phyloP scores from a whole-genome alignment of 2,113 vertebrate genomes.

The Semicossyphus pulcher region DNA sequence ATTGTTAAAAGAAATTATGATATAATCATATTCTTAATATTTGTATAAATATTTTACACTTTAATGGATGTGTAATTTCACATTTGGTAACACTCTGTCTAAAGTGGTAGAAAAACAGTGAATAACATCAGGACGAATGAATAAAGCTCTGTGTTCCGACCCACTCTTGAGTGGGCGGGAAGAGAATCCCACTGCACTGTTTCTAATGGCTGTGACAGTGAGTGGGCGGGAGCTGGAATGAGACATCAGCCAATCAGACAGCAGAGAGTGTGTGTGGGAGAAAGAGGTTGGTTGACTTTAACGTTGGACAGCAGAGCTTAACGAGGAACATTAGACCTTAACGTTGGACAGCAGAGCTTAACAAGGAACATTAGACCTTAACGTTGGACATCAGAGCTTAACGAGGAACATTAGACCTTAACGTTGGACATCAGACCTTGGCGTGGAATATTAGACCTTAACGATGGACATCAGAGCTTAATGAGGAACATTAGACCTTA shows the following conservation, averaged over 20 bases:
- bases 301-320: no score
- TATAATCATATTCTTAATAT: no score
- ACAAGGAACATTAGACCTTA: neutral
- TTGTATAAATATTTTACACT: no score
- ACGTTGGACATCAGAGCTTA: neutral
- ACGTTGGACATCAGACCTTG: neutral
- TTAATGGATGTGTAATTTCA: no score
- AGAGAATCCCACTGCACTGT: conserved; percentile 14
- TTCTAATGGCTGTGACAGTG: conserved; percentile 32
- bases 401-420: neutral
- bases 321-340: neutral
- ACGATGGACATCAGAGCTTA: no score
- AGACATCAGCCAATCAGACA: conserved; percentile 39
- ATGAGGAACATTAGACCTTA: neutral
- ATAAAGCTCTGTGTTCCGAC: conserved; percentile 33
- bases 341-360: neutral
- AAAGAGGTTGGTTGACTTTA: neutral
- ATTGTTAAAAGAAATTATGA: no score
- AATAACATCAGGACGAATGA: conserved; percentile 1
- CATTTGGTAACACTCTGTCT: no score
- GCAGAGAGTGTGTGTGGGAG: neutral
- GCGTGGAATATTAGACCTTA: neutral
- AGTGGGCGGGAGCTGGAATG: conserved; percentile 60
- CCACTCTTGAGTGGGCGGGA: conserved; percentile 7
- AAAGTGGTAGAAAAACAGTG: neutral